Base-by-base conservation (phyloP, 2,888 invertebrate genomes). In the Eilema caniola region DNA sequence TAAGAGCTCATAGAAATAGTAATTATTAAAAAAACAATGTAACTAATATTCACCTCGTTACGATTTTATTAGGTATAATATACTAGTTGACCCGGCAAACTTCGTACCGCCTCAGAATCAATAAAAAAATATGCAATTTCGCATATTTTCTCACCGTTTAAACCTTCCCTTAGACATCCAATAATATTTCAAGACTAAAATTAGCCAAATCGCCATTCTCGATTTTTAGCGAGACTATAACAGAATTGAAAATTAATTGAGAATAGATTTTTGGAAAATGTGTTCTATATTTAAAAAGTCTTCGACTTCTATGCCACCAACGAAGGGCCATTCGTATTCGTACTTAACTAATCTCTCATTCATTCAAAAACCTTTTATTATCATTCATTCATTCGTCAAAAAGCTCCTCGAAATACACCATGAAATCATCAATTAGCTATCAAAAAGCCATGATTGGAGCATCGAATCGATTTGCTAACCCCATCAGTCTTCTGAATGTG, bases 1-100 rank as follows among this genome's bases (percentile, higher is more conserved):
- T n/a, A n/a, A n/a, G 5, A 76, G 80, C 71, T 88, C 85, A 72
- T 76, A 85, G 67, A 88, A 85, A 24, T 83, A 80, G 23, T 86
- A 57, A 28, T 85, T 76, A 1, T 84, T 86, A 76, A 0, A 28
- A 28, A 70, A 72, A 14, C n/a, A 24, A 3, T 3, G 33, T 53
- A 4, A 7, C n/a, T 56, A 23, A 28, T 4, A 28, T 28, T 28
- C 28, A 5, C 28, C 5, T 28, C 28, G 28, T 33, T 33, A 33
- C 33, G 33, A 33, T 33, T 28, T 28, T 28, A 28, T 28, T 28
- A n/a, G n/a, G n/a, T n/a, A n/a, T n/a, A n/a, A n/a, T n/a, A n/a
- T n/a, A n/a, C n/a, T n/a, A n/a, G n/a, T n/a, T n/a, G n/a, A n/a
- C n/a, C n/a, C n/a, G n/a, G n/a, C n/a, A n/a, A n/a, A n/a, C n/a